Conservation (phyloP, 2,888 invertebrate species). For the Patella caerulea region DNA sequence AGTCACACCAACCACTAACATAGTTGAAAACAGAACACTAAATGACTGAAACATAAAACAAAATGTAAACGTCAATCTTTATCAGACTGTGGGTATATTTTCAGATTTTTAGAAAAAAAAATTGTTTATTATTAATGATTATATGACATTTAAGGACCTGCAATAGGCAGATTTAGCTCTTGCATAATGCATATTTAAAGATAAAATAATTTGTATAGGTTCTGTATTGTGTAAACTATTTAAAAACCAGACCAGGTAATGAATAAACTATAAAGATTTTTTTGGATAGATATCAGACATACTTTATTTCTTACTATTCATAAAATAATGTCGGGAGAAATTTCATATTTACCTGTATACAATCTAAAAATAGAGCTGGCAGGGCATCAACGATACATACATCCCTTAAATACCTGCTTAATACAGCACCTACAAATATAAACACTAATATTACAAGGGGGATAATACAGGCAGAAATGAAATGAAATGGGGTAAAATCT, state of each 20-base stretch:
- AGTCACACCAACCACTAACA: conserved; percentile 41
- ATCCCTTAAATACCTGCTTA: conserved; percentile 48
- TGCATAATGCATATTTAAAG: no score
- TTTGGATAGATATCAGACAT: not conserved
- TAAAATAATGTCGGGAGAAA: not conserved
- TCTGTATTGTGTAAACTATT: not conserved
- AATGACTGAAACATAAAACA: conserved; percentile 42
- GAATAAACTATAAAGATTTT: not conserved
- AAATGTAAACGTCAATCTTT: not conserved
- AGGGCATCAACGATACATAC: conserved; percentile 48
- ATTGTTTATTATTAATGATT: no score
- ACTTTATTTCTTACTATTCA: not conserved
- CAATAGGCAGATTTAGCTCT: no score
- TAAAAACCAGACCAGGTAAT: not conserved
- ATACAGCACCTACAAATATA: conserved; percentile 39
- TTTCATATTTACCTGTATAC: conserved; percentile 41
- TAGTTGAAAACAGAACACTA: conserved; percentile 44
- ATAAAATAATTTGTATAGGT: no score
- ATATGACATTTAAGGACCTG: no score
- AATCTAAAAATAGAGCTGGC: conserved; percentile 50
- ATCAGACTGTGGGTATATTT: not conserved
- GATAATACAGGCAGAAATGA: no score
- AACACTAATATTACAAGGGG: not conserved
- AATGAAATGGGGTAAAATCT: no score
- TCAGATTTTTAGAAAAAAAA: no score